phyloP scores from a whole-genome alignment of 2,797 vertebrate species.

The Smutsia gigantea region DNA sequence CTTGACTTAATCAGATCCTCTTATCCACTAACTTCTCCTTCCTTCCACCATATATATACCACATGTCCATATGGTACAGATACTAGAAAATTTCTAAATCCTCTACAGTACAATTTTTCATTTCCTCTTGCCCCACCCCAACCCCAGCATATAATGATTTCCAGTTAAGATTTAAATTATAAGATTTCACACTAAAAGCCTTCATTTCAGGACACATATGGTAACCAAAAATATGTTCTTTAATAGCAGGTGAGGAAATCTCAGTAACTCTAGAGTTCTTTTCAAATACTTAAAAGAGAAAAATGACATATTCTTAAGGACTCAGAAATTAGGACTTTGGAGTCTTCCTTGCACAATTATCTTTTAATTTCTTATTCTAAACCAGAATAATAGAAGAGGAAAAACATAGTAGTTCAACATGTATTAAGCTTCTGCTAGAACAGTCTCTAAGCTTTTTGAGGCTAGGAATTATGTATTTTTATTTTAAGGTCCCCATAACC shows the following conservation, averaged over 20 bases:
- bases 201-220: background rate
- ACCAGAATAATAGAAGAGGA: constrained; percentile 12
- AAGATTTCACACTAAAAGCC: background rate
- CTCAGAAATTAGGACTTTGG: background rate
- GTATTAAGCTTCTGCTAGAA: background rate
- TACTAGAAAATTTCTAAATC: constrained; percentile 29
- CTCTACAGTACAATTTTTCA: background rate
- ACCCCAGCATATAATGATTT: background rate
- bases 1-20: constrained; percentile 34
- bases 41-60: background rate
- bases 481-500: background rate
- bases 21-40: background rate
- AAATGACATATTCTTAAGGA: constrained; percentile 6
- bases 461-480: background rate
- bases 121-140: background rate
- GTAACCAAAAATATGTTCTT: constrained; percentile 27
- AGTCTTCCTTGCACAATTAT: background rate
- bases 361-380: constrained; percentile 41
- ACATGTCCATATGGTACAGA: background rate
- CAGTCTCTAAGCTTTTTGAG: background rate
- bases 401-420: background rate
- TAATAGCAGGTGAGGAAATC: constrained; percentile 13
- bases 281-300: background rate
- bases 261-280: constrained; percentile 5
- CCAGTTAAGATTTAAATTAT: constrained; percentile 31